A percentile compares a stretch with the other conserved stretches of the same genome.
Evolutionary conservation across 2,888 invertebrate species (phyloP).

Genomic region (Drosophila atroscutellata): DNA sequence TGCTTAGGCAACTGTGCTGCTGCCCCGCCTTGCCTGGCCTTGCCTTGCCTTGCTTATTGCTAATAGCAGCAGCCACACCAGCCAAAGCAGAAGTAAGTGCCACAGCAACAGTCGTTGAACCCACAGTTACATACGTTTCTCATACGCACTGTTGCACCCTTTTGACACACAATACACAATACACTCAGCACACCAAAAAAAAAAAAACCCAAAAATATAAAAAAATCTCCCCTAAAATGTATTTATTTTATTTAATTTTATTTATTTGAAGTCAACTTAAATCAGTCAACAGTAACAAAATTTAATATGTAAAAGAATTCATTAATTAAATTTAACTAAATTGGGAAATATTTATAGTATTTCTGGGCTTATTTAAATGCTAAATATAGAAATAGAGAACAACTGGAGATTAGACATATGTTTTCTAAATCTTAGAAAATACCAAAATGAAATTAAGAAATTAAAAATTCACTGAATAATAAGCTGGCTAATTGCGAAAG

Average conservation of each 20-base stretch:
- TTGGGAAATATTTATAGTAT: too few relatives aligned
- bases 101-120: conserved; percentile 32
- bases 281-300: background rate
- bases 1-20: conserved; percentile 58
- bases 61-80: conserved; percentile 34
- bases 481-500: background rate
- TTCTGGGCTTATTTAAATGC: too few relatives aligned
- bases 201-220: background rate
- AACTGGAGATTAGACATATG: background rate
- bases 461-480: background rate
- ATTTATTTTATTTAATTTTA: background rate
- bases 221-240: background rate
- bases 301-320: background rate
- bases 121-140: conserved; percentile 55
- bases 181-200: background rate
- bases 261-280: background rate
- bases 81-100: conserved; percentile 12
- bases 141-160: conserved; percentile 75
- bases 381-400: too few relatives aligned
- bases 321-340: too few relatives aligned
- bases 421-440: background rate
- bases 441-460: background rate
- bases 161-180: conserved; percentile 34
- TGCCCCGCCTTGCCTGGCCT: conserved; percentile 31
- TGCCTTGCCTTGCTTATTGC: conserved; percentile 50